Evolutionary conservation across 2,888 invertebrate genomes (phyloP).

Genomic region (Plutella xylostella): DNA sequence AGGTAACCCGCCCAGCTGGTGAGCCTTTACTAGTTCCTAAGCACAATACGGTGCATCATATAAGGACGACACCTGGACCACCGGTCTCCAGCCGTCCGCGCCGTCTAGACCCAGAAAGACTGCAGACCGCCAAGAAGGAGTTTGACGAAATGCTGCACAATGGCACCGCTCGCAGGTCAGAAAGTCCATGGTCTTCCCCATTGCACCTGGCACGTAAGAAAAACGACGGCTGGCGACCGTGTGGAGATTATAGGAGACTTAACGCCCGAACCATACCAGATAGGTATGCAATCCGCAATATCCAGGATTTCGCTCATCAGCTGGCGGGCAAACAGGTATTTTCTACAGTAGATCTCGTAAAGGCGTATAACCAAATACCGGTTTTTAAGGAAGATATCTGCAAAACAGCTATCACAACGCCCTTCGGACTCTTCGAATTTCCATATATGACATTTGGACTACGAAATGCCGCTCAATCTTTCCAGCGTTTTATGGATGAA

Average conservation of each 20-base stretch:
- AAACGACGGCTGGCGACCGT: conserved; percentile 11
- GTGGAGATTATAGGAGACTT: neutral
- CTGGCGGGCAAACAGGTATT: conserved; percentile 15
- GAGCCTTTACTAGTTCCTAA: conserved; percentile 4
- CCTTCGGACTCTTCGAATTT: too few relatives aligned
- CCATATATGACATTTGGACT: too few relatives aligned
- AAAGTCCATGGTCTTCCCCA: conserved; percentile 26
- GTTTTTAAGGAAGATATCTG: conserved; percentile 26
- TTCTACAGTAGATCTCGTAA: conserved; percentile 17
- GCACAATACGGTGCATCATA: conserved; percentile 14
- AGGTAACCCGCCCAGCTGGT: conserved; percentile 10
- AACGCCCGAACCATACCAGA: conserved; percentile 1
- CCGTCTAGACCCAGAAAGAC: conserved; percentile 20
- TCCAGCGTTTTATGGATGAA: too few relatives aligned
- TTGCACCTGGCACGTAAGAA: conserved; percentile 25
- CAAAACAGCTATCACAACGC: conserved; percentile 29
- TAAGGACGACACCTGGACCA: conserved; percentile 12
- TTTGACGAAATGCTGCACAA: conserved; percentile 20
- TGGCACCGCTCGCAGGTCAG: conserved; percentile 20
- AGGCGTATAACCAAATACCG: conserved; percentile 39
- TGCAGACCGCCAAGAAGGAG: conserved; percentile 17
- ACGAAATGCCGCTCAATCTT: conserved; percentile 21
- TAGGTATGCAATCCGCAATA: conserved; percentile 15
- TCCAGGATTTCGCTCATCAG: conserved; percentile 15
- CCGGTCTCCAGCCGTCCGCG: conserved; percentile 18